Percentiles rank a stretch among this genome's conserved stretches.
These are phyloP conservation scores for Morus bassanus DNA, from an alignment of 2,797 vertebrate species.

Conservation along the genomic window DNA sequence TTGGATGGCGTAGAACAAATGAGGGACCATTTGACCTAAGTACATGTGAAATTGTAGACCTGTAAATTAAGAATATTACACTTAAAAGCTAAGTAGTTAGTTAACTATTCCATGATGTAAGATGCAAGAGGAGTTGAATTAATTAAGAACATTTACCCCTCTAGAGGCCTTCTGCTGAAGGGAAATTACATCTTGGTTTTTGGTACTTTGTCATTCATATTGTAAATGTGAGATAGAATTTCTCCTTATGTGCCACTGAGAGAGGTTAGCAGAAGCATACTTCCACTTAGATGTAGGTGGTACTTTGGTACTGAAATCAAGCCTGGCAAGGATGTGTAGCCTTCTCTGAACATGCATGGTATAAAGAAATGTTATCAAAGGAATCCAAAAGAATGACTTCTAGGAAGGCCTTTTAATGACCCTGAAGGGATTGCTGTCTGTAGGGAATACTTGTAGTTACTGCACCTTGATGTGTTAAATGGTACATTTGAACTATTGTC, in stretches of 20 bases:
- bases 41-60: not conserved
- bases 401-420: conserved; percentile 10
- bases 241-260: not conserved
- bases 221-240: not conserved
- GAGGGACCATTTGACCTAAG: not conserved
- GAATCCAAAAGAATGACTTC: not conserved
- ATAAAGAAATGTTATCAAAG: not conserved
- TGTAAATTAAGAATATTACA: not conserved
- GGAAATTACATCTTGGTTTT: not conserved
- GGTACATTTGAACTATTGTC: conserved; percentile 1
- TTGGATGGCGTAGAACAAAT: not conserved
- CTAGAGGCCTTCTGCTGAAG: not conserved
- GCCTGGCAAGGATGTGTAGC: not conserved
- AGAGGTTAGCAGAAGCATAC: not conserved
- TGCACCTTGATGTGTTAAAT: conserved; percentile 29
- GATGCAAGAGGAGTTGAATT: not conserved
- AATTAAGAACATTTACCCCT: not conserved
- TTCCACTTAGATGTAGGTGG: not conserved
- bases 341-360: not conserved
- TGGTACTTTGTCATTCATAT: not conserved
- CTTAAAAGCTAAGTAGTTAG: not conserved
- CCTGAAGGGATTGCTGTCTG: not conserved
- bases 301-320: not conserved
- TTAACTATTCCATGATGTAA: not conserved
- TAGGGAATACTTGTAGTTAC: not conserved